These are phyloP conservation scores for Bombus confusus DNA, from an alignment of 1,140 invertebrate genomes.

Conservation along the genomic window DNA sequence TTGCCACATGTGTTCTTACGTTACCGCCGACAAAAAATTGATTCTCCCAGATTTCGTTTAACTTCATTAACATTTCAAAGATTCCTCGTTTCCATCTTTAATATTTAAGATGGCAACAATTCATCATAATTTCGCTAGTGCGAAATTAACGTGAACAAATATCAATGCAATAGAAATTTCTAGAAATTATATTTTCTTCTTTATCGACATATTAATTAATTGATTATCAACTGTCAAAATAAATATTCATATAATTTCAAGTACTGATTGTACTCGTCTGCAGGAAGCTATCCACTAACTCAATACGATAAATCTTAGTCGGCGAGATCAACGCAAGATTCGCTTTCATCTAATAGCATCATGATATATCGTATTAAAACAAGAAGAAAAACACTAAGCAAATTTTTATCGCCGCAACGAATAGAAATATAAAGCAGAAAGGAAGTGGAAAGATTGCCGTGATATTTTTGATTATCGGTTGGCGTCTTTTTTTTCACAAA, in stretches of 20 bases:
- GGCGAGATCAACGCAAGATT: not conserved
- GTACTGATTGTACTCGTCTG: not conserved
- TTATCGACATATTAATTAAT: not conserved
- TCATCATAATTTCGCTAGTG: too few species aligned
- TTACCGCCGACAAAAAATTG: not conserved
- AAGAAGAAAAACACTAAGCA: not conserved
- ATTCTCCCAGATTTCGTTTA: not conserved
- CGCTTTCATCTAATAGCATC: not conserved
- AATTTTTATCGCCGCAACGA: not conserved
- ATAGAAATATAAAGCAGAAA: not conserved
- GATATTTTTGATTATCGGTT: not conserved
- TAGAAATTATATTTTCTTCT: too few species aligned
- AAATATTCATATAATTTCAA: not conserved
- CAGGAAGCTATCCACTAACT: not conserved
- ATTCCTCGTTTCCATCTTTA: not conserved
- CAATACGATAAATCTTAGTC: not conserved
- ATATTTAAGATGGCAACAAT: too few species aligned
- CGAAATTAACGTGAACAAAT: too few species aligned
- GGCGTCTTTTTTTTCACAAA: not conserved
- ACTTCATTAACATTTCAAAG: not conserved
- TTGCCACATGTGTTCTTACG: constrained; percentile 1
- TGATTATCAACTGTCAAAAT: not conserved
- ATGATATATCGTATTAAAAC: not conserved
- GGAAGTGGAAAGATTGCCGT: not conserved
- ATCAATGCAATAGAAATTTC: too few species aligned